These are phyloP conservation scores for Apomyelois bistriatella DNA, from an alignment of 2,888 invertebrate species.

Conservation along the genomic window DNA sequence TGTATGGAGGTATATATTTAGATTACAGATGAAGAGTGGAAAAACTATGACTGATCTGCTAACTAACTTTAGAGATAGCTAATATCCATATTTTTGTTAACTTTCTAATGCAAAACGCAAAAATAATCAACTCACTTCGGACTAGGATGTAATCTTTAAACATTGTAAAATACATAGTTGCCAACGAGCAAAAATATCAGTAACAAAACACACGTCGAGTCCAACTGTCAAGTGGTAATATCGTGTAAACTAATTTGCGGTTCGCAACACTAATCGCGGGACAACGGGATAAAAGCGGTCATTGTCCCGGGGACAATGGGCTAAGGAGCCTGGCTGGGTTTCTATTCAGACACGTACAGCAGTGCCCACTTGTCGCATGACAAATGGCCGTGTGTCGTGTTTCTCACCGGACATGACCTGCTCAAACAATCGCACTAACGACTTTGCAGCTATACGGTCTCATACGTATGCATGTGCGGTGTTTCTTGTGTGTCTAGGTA, in stretches of 20 bases:
- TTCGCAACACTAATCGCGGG: slow-evolving; percentile 35
- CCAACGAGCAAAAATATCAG: neutral
- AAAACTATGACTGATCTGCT: too few species aligned
- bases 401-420: slow-evolving; percentile 33
- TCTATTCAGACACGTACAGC: slow-evolving; percentile 9
- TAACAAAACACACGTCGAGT: neutral
- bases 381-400: slow-evolving; percentile 54
- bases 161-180: too few species aligned
- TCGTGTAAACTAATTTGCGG: slow-evolving; percentile 34
- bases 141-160: too few species aligned
- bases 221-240: slow-evolving; percentile 18
- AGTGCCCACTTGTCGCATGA: slow-evolving; percentile 16
- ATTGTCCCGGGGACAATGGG: slow-evolving; percentile 31
- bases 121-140: too few species aligned
- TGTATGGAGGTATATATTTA: too few species aligned
- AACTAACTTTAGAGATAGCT: too few species aligned
- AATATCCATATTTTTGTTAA: too few species aligned
- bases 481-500: neutral
- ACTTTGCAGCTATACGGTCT: slow-evolving; percentile 13
- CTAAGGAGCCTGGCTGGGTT: slow-evolving; percentile 7
- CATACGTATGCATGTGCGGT: neutral
- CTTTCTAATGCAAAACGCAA: too few species aligned
- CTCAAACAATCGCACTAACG: slow-evolving; percentile 10
- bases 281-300: slow-evolving; percentile 34
- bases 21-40: too few species aligned